Evolutionary conservation across 2,888 invertebrate genomes (phyloP).

Genomic region (Adelphocoris suturalis): DNA sequence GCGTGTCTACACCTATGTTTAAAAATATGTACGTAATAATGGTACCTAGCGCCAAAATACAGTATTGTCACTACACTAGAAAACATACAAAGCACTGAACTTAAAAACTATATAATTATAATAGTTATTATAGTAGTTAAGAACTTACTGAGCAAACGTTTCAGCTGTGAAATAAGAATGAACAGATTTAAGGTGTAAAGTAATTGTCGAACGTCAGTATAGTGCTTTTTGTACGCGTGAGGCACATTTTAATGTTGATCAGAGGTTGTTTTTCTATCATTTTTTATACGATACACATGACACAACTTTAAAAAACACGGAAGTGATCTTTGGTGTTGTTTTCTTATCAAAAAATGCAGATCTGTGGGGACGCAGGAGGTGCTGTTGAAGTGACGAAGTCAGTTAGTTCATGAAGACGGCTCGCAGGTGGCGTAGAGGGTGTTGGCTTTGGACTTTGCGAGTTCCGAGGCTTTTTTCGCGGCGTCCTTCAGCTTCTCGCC

Average conservation of each 20-base stretch:
- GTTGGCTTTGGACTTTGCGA: conserved; percentile 84
- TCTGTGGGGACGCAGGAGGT: not conserved
- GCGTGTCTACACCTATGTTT: too few relatives aligned
- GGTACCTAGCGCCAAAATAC: too few relatives aligned
- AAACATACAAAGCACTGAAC: too few relatives aligned
- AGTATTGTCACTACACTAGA: too few relatives aligned
- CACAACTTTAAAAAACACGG: conserved; percentile 6
- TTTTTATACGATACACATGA: not conserved
- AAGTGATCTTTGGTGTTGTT: not conserved
- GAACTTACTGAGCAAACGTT: too few relatives aligned
- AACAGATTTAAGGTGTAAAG: too few relatives aligned
- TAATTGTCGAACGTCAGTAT: not conserved
- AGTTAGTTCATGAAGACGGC: conserved; percentile 65
- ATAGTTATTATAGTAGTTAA: too few relatives aligned
- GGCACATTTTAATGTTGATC: not conserved
- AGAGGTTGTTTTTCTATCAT: not conserved
- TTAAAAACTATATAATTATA: too few relatives aligned
- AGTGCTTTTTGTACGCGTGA: not conserved
- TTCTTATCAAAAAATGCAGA: not conserved
- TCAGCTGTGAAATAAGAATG: too few relatives aligned
- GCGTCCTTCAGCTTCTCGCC: conserved; percentile 86
- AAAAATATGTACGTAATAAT: too few relatives aligned
- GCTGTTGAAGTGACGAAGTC: not conserved
- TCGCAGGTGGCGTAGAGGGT: conserved; percentile 75
- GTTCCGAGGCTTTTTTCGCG: conserved; percentile 89